Evolutionary conservation across 1,140 invertebrate genomes (phyloP).

Genomic region (Caenorhabditis tropicalis): DNA sequence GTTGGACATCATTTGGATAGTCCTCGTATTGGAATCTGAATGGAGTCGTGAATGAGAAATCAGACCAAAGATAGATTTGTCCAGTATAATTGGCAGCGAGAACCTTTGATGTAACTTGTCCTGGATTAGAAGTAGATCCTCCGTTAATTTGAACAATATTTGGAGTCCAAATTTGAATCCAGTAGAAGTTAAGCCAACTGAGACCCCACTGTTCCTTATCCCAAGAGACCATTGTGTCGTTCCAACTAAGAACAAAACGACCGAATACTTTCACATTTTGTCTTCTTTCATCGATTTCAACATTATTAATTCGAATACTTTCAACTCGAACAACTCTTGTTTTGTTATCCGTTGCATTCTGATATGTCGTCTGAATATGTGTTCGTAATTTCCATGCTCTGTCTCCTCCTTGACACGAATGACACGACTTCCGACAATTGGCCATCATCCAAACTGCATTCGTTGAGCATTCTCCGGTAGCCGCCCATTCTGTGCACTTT

Average conservation of each 20-base stretch:
- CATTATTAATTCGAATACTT: constrained; percentile 66
- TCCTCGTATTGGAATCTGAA: constrained; percentile 67
- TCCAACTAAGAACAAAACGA: constrained; percentile 69
- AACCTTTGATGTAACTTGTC: constrained; percentile 67
- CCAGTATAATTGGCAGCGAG: constrained; percentile 71
- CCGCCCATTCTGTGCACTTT: constrained; percentile 70
- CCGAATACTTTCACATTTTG: constrained; percentile 66
- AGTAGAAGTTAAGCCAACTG: constrained; percentile 71
- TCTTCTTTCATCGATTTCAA: constrained; percentile 67
- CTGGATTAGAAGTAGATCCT: constrained; percentile 59
- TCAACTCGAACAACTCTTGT: constrained; percentile 63
- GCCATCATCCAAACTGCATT: constrained; percentile 72
- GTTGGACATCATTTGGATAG: constrained; percentile 70
- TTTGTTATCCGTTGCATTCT: constrained; percentile 65
- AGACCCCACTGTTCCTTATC: constrained; percentile 71
- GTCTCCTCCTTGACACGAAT: constrained; percentile 71
- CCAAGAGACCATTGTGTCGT: constrained; percentile 69
- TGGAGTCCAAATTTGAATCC: constrained; percentile 72
- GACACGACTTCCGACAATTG: constrained; percentile 70
- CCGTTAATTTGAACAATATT: constrained; percentile 71
- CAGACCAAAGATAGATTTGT: constrained; percentile 70
- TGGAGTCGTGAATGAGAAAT: constrained; percentile 69
- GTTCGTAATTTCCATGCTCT: constrained; percentile 68
- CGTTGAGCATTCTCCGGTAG: constrained; percentile 70
- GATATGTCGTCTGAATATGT: constrained; percentile 66